Base-by-base conservation (phyloP, 2,888 invertebrate species). In the Macrosoma leucophasiata region DNA sequence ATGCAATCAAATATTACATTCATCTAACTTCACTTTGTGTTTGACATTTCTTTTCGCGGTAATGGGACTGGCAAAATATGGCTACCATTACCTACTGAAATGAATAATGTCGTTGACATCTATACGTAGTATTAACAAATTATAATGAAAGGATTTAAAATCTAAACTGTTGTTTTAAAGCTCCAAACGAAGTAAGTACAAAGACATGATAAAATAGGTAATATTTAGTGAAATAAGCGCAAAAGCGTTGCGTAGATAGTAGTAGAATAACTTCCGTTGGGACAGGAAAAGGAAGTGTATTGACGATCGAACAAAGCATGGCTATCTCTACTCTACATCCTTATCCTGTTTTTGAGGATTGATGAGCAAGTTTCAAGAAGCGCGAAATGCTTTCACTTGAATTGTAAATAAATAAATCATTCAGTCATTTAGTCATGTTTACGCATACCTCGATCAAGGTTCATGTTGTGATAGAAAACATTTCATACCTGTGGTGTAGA, bases 241-340 rank as follows among this genome's bases (percentile, higher is more conserved):
- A n/a, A n/a, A n/a, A n/a, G n/a, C n/a, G n/a, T n/a, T n/a, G n/a
- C n/a, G n/a, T n/a, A n/a, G n/a, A n/a, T n/a, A n/a, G 33, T 39
- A 42, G 35, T 43, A 44, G 38, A 44, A 33, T 45, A 49, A 58
- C 58, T 60, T 58, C 58, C 59, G 58, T 47, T 44, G 36, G 52
- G 63, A 84, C 85, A 85, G 86, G 86, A 86, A 86, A 79, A 86
- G 85, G 86, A 86, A 86, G 82, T 75, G 62, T 64, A 44, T 54
- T 65, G 74, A 74, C 65, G 69, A 73, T 68, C 63, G 68, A 70
- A 70, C 38, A 47, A 46, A 48, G 46, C 46, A 56, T 56, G 46
- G 42, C 44, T 39, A 39, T 33, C 32, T 45, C 46, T 40, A 36
- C 46, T 50, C 48, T 42, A 63, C 58, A 60, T 65, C 62, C 62